Evolutionary conservation across 37 sponge, comb jelly and placozoan species (phyloP).

Genomic region (Beroe forskalii): DNA sequence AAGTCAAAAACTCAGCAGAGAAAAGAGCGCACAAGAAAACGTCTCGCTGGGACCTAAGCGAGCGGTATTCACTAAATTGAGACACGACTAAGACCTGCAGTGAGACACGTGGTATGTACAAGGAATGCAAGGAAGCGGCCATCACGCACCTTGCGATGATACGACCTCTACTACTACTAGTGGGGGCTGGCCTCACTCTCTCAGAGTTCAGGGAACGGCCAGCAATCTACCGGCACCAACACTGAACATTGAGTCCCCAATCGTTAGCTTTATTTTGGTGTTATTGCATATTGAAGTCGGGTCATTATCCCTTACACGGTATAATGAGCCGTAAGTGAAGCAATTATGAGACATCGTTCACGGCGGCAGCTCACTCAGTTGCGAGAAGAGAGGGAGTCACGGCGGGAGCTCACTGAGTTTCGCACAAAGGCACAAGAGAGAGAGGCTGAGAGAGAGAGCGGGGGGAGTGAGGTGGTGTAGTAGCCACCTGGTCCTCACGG

Average conservation of each 20-base stretch:
- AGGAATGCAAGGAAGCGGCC: too few species aligned
- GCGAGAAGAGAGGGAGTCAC: background rate
- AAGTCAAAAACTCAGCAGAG: too few species aligned
- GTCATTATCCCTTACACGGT: conserved; percentile 40
- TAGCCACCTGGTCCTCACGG: background rate
- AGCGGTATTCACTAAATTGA: too few species aligned
- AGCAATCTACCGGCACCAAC: background rate
- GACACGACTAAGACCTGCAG: too few species aligned
- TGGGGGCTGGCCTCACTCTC: too few species aligned
- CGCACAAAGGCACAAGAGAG: background rate
- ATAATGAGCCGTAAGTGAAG: conserved; percentile 32
- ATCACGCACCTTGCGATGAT: too few species aligned
- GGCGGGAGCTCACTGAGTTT: conserved; percentile 47
- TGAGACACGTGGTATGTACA: too few species aligned
- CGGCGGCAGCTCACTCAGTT: conserved; percentile 42
- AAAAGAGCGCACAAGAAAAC: too few species aligned
- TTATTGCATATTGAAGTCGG: conserved; percentile 62
- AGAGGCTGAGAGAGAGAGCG: background rate
- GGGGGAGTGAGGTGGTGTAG: background rate
- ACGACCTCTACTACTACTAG: too few species aligned
- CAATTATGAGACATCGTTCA: conserved; percentile 64
- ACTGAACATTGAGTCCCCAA: background rate
- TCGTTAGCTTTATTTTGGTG: conserved; percentile 62
- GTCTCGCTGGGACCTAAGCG: too few species aligned
- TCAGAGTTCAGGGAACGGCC: background rate